A percentile compares a stretch with the other conserved stretches of the same genome.
These are phyloP conservation scores for Lonchura striata DNA, from an alignment of 2,113 vertebrate species.

Conservation along the genomic window DNA sequence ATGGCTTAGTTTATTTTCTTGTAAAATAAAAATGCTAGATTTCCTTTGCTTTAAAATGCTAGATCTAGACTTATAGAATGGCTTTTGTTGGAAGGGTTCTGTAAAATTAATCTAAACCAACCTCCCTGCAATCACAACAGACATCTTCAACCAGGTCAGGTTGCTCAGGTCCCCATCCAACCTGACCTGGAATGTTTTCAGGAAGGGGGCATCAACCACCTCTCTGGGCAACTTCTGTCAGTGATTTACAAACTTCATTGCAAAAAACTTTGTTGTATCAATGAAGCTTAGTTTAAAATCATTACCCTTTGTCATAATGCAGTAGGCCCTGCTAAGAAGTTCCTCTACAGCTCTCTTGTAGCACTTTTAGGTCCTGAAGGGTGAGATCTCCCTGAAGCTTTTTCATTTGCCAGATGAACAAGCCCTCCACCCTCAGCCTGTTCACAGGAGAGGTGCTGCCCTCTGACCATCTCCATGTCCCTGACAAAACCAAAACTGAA, in stretches of 20 bases:
- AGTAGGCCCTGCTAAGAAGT: neutral
- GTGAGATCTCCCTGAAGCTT: neutral
- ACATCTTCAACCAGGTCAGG: neutral
- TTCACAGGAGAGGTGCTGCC: neutral
- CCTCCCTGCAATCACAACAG: neutral
- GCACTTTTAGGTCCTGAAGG: neutral
- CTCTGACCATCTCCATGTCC: neutral
- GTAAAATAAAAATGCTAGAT: neutral
- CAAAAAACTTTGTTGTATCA: neutral
- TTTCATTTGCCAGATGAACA: neutral
- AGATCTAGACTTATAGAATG: neutral
- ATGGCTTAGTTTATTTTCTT: neutral
- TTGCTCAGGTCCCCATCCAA: neutral
- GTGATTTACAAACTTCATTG: neutral
- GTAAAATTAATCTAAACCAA: neutral
- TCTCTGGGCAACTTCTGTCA: neutral
- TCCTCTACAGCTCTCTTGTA: neutral
- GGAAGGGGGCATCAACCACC: neutral
- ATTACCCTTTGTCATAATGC: accelerated
- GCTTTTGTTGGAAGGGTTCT: neutral
- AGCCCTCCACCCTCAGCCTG: neutral
- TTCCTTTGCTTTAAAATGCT: neutral
- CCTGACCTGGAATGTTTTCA: neutral
- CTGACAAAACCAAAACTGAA: neutral
- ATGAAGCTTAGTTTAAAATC: neutral